A percentile compares a stretch with the other conserved stretches of the same genome.
Evolutionary conservation across 2,888 invertebrate species (phyloP).

Genomic region (Syritta pipiens): DNA sequence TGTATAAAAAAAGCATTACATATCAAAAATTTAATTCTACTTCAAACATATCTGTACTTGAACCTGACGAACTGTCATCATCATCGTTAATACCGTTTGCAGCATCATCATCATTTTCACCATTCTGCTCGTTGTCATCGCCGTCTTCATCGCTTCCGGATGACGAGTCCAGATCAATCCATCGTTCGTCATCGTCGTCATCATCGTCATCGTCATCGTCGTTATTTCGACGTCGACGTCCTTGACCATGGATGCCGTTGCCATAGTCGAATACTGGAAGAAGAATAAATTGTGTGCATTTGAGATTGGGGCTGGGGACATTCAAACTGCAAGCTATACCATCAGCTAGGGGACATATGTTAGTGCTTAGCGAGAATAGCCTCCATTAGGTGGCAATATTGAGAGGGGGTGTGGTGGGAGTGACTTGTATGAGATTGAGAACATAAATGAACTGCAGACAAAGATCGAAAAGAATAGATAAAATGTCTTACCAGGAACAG

Average conservation of each 20-base stretch:
- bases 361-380: background rate
- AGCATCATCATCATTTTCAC: slow-evolving; percentile 65
- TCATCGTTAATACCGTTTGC: slow-evolving; percentile 50
- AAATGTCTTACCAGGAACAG: slow-evolving; percentile 73
- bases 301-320: background rate
- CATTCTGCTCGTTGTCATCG: slow-evolving; percentile 59
- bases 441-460: background rate
- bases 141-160: slow-evolving; percentile 60
- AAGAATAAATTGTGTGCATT: slow-evolving; percentile 19
- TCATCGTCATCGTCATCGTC: slow-evolving; percentile 71
- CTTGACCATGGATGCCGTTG: slow-evolving; percentile 66
- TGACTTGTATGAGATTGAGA: background rate
- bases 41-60: slow-evolving; percentile 54
- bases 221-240: slow-evolving; percentile 45
- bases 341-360: background rate
- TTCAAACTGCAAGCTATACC: background rate
- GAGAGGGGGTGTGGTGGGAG: no score
- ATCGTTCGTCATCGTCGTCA: slow-evolving; percentile 70
- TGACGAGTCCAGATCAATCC: slow-evolving; percentile 70
- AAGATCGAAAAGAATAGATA: slow-evolving; percentile 8
- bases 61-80: slow-evolving; percentile 49
- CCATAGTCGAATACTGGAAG: slow-evolving; percentile 74
- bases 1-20: slow-evolving; percentile 37
- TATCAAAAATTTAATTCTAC: slow-evolving; percentile 59
- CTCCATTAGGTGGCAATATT: background rate